phyloP scores from a whole-genome alignment of 2,797 vertebrate species.

The Numenius phaeopus region DNA sequence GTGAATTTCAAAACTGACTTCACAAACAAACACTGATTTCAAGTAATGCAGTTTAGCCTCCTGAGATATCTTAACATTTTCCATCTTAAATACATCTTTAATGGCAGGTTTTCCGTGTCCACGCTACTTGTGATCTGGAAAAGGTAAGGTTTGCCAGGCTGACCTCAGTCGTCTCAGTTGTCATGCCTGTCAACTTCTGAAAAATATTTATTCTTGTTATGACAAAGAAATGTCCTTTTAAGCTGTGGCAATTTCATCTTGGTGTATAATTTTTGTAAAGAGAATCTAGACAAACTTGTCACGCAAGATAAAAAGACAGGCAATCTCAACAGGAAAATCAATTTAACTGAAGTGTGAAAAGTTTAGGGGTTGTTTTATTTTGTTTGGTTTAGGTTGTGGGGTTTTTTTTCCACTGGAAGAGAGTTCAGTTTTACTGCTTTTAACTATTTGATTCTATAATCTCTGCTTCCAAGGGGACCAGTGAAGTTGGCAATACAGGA shows the following conservation, averaged over 20 bases:
- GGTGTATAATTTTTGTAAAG: not conserved
- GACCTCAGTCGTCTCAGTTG: not conserved
- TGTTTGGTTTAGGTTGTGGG: too few species aligned
- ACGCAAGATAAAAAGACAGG: not conserved
- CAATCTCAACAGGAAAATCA: not conserved
- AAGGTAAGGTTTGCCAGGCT: not conserved
- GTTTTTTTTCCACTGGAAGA: not conserved
- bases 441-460: not conserved
- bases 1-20: not conserved
- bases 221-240: not conserved
- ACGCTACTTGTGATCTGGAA: not conserved
- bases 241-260: not conserved
- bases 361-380: not conserved
- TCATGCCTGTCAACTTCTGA: conserved; percentile 1
- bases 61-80: not conserved
- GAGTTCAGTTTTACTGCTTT: not conserved
- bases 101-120: not conserved
- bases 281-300: not conserved
- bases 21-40: not conserved
- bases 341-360: not conserved
- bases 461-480: not conserved
- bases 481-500: not conserved
- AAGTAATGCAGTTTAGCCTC: not conserved
- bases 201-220: conserved; percentile 25
- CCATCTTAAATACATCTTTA: not conserved